phyloP scores from a whole-genome alignment of 2,888 invertebrate species.

The Eupithecia vulgata region DNA sequence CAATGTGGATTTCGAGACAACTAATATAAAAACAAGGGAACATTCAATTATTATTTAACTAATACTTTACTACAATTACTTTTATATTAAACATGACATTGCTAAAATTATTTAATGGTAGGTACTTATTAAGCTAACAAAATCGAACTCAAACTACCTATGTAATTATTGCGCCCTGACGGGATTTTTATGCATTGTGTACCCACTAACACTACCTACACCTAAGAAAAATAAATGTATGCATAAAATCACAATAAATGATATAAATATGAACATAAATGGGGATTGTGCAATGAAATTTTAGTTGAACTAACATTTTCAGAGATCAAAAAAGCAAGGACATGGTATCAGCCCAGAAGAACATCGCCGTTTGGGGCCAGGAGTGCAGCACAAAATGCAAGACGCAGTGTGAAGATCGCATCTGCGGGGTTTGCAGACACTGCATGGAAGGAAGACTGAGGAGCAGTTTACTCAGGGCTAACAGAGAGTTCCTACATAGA shows the following conservation, averaged over 20 bases:
- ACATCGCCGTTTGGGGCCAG: slow-evolving; percentile 89
- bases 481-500: slow-evolving; percentile 91
- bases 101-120: too few relatives aligned
- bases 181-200: too few relatives aligned
- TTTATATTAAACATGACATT: too few relatives aligned
- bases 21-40: background rate
- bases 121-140: too few relatives aligned
- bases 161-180: too few relatives aligned
- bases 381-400: slow-evolving; percentile 82
- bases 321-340: slow-evolving; percentile 76
- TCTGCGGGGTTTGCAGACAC: slow-evolving; percentile 91
- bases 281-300: background rate
- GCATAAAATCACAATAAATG: too few relatives aligned
- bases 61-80: too few relatives aligned
- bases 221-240: too few relatives aligned
- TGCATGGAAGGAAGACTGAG: slow-evolving; percentile 87
- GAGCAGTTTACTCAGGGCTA: slow-evolving; percentile 86
- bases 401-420: slow-evolving; percentile 84
- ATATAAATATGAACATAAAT: too few relatives aligned
- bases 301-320: slow-evolving; percentile 13
- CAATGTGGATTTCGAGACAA: background rate
- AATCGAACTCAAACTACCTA: too few relatives aligned
- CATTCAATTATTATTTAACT: too few relatives aligned
- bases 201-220: too few relatives aligned
- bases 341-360: slow-evolving; percentile 91